Base-by-base conservation (phyloP, 2,888 invertebrate species). In the Megamerina dolium region DNA sequence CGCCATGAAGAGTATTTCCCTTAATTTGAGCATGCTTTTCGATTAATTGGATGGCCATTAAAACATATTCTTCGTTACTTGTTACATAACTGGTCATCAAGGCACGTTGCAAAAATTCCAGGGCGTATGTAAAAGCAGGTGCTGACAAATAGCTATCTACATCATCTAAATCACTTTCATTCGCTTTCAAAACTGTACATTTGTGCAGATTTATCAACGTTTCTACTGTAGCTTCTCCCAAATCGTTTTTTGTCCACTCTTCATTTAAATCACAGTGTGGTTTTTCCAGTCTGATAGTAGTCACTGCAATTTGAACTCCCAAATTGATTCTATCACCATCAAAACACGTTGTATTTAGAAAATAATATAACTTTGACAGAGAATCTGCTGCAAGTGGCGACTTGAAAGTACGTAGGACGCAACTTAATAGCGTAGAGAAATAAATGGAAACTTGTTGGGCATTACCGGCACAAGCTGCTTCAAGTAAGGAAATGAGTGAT, bases 111-210 rank as follows among this genome's bases (percentile, higher is more conserved):
- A 94, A 68, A 55, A 93, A 77, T 12, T 87, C 85, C 68, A 91
- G 93, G 10, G 81, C 76, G 62, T 87, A 94, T 57, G 85, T 84
- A 73, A 92, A 90, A 1, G 85, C 83, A 2, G 90, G 83, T 1
- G 85, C 83, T 2, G 66, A 50, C 58, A 69, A 46, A 3, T 54
- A 45, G 1, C 53, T 51, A 5, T 53, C 46, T 9, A 52, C 49
- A 6, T 52, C 41, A n/a, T 61, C 53, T 33, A 54, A 54, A 34
- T 55, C 56, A 16, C 59, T 60, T 46, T 43, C 49, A 34, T 46
- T 48, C 27, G 45, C 33, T 14, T 52, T 44, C n/a, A 48, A 43
- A 65, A 70, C 20, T 68, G 70, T 68, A 79, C 77, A 39, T 83
- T 68, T 49, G 75, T 68, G 54, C 71, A 69, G 45, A 39, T 59